These are phyloP conservation scores for Sminthurides aquaticus DNA, from an alignment of 2,888 invertebrate species.

Conservation along the genomic window DNA sequence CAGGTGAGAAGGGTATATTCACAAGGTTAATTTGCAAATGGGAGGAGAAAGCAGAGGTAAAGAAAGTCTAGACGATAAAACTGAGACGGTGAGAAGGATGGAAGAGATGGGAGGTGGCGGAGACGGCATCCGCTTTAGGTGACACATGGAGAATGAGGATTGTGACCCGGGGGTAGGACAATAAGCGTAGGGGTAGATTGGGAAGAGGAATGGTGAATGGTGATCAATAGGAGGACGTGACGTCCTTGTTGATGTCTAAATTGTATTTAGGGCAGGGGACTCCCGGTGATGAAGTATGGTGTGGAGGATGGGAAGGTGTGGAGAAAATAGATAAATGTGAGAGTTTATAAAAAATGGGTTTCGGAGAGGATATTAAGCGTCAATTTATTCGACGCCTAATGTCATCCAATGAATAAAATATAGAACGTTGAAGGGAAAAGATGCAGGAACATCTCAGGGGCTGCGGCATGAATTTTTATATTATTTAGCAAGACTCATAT, in stretches of 20 bases:
- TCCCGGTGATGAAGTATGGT: background rate
- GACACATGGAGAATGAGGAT: no score
- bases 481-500: no score
- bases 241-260: background rate
- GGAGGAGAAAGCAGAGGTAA: no score
- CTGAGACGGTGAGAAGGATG: no score
- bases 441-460: background rate
- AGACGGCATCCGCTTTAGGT: no score
- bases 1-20: no score
- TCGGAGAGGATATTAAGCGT: conserved; percentile 24
- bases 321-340: conserved; percentile 10
- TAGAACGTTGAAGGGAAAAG: conserved; percentile 16
- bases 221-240: background rate
- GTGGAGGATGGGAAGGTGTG: background rate
- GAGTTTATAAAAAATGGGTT: conserved; percentile 16
- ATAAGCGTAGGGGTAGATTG: no score
- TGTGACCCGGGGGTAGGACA: no score
- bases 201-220: no score
- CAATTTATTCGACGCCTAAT: conserved; percentile 25
- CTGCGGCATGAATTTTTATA: background rate
- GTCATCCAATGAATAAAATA: conserved; percentile 30
- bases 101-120: no score
- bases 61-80: no score
- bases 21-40: no score
- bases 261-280: background rate